Percentiles rank a stretch among this genome's conserved stretches.
phyloP scores from a whole-genome alignment of 2,888 invertebrate species.

The Prosapia bicincta region DNA sequence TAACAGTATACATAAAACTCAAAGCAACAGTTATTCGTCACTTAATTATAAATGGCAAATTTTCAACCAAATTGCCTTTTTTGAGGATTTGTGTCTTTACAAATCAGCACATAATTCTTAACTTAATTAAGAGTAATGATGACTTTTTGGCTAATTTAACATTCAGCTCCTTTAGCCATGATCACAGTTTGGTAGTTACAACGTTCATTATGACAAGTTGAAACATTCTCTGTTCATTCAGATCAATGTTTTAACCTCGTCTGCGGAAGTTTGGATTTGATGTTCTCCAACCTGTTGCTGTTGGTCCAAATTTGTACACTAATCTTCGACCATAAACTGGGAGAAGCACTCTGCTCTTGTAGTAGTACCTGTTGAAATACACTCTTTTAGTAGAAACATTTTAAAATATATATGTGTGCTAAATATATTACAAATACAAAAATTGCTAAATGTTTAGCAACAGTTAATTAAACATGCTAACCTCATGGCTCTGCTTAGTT shows the following conservation, averaged over 20 bases:
- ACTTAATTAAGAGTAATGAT: background rate
- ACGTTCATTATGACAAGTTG: background rate
- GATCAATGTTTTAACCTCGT: background rate
- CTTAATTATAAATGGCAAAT: background rate
- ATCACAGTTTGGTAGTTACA: background rate
- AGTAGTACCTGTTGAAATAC: constrained; percentile 63
- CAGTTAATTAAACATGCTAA: too few relatives aligned
- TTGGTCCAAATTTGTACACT: constrained; percentile 78
- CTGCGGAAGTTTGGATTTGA: constrained; percentile 55
- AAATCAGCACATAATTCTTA: background rate
- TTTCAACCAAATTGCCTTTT: background rate
- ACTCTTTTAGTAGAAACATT: too few relatives aligned
- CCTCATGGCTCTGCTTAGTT: constrained; percentile 87
- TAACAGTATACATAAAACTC: too few relatives aligned
- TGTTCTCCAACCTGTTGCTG: constrained; percentile 73
- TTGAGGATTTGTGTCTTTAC: background rate
- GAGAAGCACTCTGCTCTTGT: constrained; percentile 68
- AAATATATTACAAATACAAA: too few relatives aligned
- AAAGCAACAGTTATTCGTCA: background rate
- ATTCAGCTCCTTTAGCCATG: background rate
- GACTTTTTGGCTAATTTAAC: background rate
- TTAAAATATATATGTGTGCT: too few relatives aligned
- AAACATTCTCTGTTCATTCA: background rate
- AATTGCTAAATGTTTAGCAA: too few relatives aligned
- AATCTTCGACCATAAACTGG: constrained; percentile 72